Evolutionary conservation across 2,888 invertebrate species (phyloP).

Genomic region (Cylloceria caligata): DNA sequence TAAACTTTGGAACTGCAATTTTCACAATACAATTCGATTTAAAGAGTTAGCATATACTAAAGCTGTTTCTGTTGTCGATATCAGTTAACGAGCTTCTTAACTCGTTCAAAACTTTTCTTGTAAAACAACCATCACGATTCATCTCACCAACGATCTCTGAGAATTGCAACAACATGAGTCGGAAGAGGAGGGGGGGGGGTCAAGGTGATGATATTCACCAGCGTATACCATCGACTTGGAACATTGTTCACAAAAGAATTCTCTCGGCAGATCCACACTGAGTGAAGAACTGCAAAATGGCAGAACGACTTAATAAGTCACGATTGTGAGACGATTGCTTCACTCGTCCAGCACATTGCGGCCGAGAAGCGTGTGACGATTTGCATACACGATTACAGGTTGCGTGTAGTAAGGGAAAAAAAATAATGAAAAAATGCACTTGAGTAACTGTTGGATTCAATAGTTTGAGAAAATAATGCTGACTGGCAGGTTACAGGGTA

Average conservation of each 20-base stretch:
- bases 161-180: background rate
- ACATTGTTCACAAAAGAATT: slow-evolving; percentile 44
- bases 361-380: slow-evolving; percentile 79
- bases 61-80: background rate
- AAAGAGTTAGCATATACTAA: background rate
- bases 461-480: slow-evolving; percentile 1
- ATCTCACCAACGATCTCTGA: slow-evolving; percentile 57
- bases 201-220: slow-evolving; percentile 75
- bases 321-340: slow-evolving; percentile 83
- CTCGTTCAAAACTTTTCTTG: slow-evolving; percentile 12
- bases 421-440: slow-evolving; percentile 53
- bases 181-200: slow-evolving; percentile 75
- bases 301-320: slow-evolving; percentile 84
- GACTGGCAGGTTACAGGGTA: slow-evolving; percentile 20
- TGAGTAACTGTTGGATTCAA: slow-evolving; percentile 60
- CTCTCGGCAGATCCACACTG: slow-evolving; percentile 39
- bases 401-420: slow-evolving; percentile 68
- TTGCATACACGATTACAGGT: slow-evolving; percentile 84
- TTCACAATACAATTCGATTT: no score
- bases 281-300: slow-evolving; percentile 75
- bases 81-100: slow-evolving; percentile 47
- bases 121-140: slow-evolving; percentile 57
- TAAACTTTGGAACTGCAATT: no score
- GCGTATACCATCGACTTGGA: slow-evolving; percentile 43
- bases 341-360: slow-evolving; percentile 72